Evolutionary conservation across 2,888 invertebrate species (phyloP), one percentile per base, ranked within the genome.

Genomic region (Scaptodrosophila latifasciaeformis): DNA sequence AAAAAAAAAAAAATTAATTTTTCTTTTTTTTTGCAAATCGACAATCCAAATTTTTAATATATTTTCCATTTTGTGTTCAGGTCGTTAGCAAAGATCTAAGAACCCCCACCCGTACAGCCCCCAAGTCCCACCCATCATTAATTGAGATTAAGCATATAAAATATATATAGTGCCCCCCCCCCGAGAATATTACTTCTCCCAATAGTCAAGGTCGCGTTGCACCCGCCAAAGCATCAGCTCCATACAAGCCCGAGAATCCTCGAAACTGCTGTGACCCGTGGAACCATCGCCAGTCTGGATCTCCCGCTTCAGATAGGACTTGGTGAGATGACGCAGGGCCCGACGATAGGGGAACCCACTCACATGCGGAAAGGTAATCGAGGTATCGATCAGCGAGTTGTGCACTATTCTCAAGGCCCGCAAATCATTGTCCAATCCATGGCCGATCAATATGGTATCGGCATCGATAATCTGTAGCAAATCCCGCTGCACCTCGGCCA

Each of bases 381-480:
- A 91, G 0, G 99, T 99, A 82, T 99, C 99, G 50, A 99, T 92
- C 6, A 97, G 92, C 0, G 90, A 91, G 2, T 89, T 87, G 82
- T 98, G 98, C 6, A 96, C 88, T 35, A 98, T 88, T 82, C 93
- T 93, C 54, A 99, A 85, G 0, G 94, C 95, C 13, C 94, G 89
- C 50, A 99, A 88, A 87, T 99, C 99, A 84, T 96, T 96, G 77
- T 99, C 97, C 65, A 99, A 88, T 15, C 94, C 95, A 86, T 99
- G 99, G 0, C 99, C 99, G 58, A 99, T 92, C 2, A 99, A 88
- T 52, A 99, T 94, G 3, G 97, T 95, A 57, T 95, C 92, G 5
- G 91, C 91, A 58, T 90, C 90, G 59, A 97, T 90, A 62, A 96
- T 90, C 63, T 91, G 90, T 82, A 95, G 89, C 54, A 99, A 88